Evolutionary conservation across 2,888 invertebrate genomes (phyloP), one percentile per base, ranked within the genome.

Genomic region (Oxytorus armatus): DNA sequence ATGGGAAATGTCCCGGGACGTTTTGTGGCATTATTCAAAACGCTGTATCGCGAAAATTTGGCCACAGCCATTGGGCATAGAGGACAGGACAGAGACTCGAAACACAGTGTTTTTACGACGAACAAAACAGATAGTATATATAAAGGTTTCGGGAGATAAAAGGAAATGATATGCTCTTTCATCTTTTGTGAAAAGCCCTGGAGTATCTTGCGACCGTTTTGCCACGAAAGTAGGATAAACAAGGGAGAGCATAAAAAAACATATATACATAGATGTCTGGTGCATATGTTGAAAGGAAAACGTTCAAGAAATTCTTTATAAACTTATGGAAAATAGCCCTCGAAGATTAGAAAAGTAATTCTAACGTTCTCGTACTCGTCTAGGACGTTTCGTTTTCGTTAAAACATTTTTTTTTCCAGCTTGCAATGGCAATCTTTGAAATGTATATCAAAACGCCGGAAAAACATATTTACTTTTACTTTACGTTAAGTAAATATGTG

Each of bases 1-100:
- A 36, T 42, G 59, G 66, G 36, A 66, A 59, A 49, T 47, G 39
- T 73, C 39, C 25, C 53, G 65, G 29, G 23, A 65, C 57, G 72
- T 75, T 76, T 68, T 36, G 59, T 44, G 44, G 59, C 66, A 49
- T 80, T 63, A 73, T 76, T 55, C 63, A 80, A 73, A 80, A 63
- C 68, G 55, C 36, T 55, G 57, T 72, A 65, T 66, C 65, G 23
- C 63, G n/a, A 11, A 44, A 18, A 57, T 69, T 69, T 69, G 44
- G 29, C 10, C 53, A 25, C 25, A 11, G 51, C 16, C 16, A 16
- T 55, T 55, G 4, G 16, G 0, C 55, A 33, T 18, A 25, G 7
- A 8, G 4, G 36, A 44, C 7, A 14, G 16, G 44, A 10, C 3
- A 42, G 10, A 53, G 25, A 11, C 25, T 11, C 29, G 29, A 57